Evolutionary conservation across 2,797 vertebrate species (phyloP), one percentile per base, ranked within the genome.

Genomic region (Nannoperca australis): DNA sequence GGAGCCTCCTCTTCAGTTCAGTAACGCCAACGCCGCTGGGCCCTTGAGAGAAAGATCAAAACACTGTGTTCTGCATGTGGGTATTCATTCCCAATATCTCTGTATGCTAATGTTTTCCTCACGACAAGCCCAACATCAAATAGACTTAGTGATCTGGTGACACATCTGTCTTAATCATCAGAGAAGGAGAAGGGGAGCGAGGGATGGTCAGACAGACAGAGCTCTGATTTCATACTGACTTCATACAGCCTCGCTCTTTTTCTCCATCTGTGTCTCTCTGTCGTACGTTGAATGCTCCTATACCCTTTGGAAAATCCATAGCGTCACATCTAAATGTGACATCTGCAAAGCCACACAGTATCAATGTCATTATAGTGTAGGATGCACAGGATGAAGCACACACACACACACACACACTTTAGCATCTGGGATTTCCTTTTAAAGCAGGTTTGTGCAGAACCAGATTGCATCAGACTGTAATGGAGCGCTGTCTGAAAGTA

Each of bases 1-100:
- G 85, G 51, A 95, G 92, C 87, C 93, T 94, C 85, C 86, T 94
- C 91, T 94, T 95, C 81, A 95, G 83, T 68, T 95, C 93, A 22
- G 76, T 94, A 6, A 95, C 85, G 73, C 95, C 94, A 67, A 95
- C 95, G 42, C 94, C 92, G 34, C 84, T 85, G 34, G 95, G 94
- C 70, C 95, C 94, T 96, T 0, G 75, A 80, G 86, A 81, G 66
- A 81, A 36, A 88, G 62, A 86, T 75, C 38, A 85, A 68, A 88
- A 88, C 72, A 71, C 8, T 47, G 47, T 20, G 68, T 70, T 86
- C 76, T 75, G 69, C 38, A n/a, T 54, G 61, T 14, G 50, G 34
- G 68, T 73, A 79, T 88, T 83, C 42, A 70, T 82, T 87, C 76
- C 66, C 59, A 73, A 62, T 70, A 74, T 82, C 79, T 45, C 59